Percentiles rank a stretch among this genome's conserved stretches.
Conservation (phyloP, 2,797 vertebrate species). For the Petrocephalus sullivani region DNA sequence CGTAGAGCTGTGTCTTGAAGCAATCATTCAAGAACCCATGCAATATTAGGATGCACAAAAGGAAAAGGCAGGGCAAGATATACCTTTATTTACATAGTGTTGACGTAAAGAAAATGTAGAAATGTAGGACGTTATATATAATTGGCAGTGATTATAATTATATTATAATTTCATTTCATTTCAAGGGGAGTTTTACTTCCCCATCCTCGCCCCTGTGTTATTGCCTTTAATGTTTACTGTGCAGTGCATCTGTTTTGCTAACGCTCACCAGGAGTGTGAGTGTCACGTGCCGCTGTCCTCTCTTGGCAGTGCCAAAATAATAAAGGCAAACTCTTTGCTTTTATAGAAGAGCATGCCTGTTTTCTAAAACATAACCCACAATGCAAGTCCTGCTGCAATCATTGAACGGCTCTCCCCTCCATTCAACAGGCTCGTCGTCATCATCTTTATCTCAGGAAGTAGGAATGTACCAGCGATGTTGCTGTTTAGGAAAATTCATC, state of each 20-base stretch:
- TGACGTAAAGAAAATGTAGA: too few relatives aligned
- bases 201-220: neutral
- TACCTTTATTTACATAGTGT: too few relatives aligned
- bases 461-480: neutral
- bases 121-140: too few relatives aligned
- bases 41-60: too few relatives aligned
- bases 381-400: neutral
- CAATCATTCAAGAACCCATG: too few relatives aligned
- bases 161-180: too few relatives aligned
- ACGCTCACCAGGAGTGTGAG: neutral
- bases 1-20: too few relatives aligned
- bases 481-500: neutral
- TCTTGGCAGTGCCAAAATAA: neutral
- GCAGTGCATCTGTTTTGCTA: neutral
- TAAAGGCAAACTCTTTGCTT: neutral
- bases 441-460: neutral
- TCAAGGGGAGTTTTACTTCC: too few relatives aligned
- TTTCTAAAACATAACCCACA: neutral
- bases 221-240: neutral
- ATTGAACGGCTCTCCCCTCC: neutral
- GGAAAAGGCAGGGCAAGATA: too few relatives aligned
- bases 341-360: neutral
- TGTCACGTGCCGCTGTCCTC: neutral
- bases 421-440: neutral
- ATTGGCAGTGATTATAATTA: too few relatives aligned